Conservation (phyloP, 2,888 invertebrate species). For the Acanthacorydalis orientalis region DNA sequence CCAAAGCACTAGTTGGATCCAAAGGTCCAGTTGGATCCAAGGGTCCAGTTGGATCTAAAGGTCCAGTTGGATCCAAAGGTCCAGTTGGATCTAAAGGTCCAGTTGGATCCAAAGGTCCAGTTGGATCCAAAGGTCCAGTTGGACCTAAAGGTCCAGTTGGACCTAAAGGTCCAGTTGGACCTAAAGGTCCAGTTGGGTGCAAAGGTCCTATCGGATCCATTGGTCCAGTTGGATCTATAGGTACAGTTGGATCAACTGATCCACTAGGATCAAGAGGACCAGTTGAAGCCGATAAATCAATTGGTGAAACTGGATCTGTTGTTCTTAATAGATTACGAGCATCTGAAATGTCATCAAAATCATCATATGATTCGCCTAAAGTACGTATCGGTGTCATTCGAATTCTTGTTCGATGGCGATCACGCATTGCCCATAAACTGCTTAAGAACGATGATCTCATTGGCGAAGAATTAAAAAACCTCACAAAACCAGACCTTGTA, state of each 20-base stretch:
- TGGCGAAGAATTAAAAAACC: too few relatives aligned
- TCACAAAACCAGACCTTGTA: too few relatives aligned
- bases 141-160: not conserved
- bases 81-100: not conserved
- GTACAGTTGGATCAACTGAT: not conserved
- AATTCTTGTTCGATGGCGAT: too few relatives aligned
- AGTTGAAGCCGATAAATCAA: not conserved
- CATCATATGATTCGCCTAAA: not conserved
- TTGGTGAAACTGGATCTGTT: not conserved
- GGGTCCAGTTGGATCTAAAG: not conserved
- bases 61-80: not conserved
- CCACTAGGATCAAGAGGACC: not conserved
- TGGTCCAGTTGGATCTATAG: not conserved
- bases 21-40: not conserved
- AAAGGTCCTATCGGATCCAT: not conserved
- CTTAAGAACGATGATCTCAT: too few relatives aligned
- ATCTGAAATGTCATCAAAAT: not conserved
- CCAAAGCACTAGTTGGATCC: not conserved
- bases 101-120: not conserved
- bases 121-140: not conserved
- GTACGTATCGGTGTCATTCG: not conserved
- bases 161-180: not conserved
- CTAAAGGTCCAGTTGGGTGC: not conserved
- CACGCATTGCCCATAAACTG: too few relatives aligned
- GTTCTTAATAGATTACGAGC: not conserved